These are phyloP conservation scores for Gephyroberyx darwinii DNA, from an alignment of 2,797 vertebrate species.

Conservation along the genomic window DNA sequence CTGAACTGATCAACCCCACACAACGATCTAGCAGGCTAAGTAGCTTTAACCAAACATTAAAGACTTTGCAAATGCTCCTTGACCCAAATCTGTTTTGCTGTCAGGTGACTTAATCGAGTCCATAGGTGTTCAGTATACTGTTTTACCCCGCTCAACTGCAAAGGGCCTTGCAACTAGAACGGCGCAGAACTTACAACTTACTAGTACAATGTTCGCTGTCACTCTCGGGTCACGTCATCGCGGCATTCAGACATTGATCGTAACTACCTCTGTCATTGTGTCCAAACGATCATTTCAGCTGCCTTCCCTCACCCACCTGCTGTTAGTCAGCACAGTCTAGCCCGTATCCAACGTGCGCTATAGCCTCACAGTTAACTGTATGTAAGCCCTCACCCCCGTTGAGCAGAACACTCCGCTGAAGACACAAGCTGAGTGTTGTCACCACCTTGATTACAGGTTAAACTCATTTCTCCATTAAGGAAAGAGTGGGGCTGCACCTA, in stretches of 20 bases:
- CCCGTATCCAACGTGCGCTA: not conserved
- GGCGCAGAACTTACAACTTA: not conserved
- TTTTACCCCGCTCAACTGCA: not conserved
- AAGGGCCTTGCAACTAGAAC: not conserved
- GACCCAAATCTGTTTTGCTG: not conserved
- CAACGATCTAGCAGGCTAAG: no score
- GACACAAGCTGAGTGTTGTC: slow-evolving; percentile 37
- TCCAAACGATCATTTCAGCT: slow-evolving; percentile 52
- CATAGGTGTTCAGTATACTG: not conserved
- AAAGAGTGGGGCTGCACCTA: slow-evolving; percentile 20
- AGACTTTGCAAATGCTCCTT: no score
- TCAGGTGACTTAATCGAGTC: not conserved
- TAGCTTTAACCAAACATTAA: no score
- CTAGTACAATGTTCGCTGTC: not conserved
- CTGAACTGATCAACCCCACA: no score
- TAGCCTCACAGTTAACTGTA: slow-evolving; percentile 15
- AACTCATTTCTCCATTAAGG: slow-evolving; percentile 50
- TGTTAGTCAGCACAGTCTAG: slow-evolving; percentile 21
- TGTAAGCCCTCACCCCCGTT: slow-evolving; percentile 8
- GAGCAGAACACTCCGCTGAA: slow-evolving; percentile 8
- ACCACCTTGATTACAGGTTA: slow-evolving; percentile 51
- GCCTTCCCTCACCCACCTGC: slow-evolving; percentile 39
- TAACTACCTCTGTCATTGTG: slow-evolving; percentile 46
- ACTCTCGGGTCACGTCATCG: slow-evolving; percentile 49
- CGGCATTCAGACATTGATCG: slow-evolving; percentile 31